A percentile compares a stretch with the other conserved stretches of the same genome.
phyloP scores from a whole-genome alignment of 2,888 invertebrate genomes.

The Crepidodera aurea region DNA sequence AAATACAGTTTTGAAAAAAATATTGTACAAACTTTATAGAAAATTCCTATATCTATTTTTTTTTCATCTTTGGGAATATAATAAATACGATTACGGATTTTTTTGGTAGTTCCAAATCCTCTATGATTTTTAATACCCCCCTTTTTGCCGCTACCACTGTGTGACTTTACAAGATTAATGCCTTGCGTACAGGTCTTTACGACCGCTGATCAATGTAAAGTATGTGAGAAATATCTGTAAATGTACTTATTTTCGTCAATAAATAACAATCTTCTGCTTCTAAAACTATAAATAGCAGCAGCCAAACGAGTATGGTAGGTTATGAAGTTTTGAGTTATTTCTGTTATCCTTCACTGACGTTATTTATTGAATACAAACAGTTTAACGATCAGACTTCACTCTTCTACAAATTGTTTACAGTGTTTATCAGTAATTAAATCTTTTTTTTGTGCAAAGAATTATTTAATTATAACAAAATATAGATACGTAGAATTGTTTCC shows the following conservation, averaged over 20 bases:
- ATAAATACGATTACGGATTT: too few relatives aligned
- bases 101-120: too few relatives aligned
- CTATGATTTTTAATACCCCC: too few relatives aligned
- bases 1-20: too few relatives aligned
- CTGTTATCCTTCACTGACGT: constrained; percentile 15
- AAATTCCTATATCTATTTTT: too few relatives aligned
- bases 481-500: too few relatives aligned
- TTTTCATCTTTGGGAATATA: too few relatives aligned
- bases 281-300: constrained; percentile 11
- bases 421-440: background rate
- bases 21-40: too few relatives aligned
- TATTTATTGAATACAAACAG: constrained; percentile 15
- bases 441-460: too few relatives aligned
- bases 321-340: constrained; percentile 19
- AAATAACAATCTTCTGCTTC: constrained; percentile 13
- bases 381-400: constrained; percentile 5
- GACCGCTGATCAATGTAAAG: constrained; percentile 7
- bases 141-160: background rate
- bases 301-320: constrained; percentile 12
- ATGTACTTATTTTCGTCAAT: constrained; percentile 11
- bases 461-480: too few relatives aligned
- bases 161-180: background rate
- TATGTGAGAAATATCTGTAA: constrained; percentile 18
- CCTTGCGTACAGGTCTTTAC: constrained; percentile 6
- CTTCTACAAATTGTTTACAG: background rate